Evolutionary conservation across 2,797 vertebrate species (phyloP), one percentile per base, ranked within the genome.

Genomic region (Amniataba percoides): DNA sequence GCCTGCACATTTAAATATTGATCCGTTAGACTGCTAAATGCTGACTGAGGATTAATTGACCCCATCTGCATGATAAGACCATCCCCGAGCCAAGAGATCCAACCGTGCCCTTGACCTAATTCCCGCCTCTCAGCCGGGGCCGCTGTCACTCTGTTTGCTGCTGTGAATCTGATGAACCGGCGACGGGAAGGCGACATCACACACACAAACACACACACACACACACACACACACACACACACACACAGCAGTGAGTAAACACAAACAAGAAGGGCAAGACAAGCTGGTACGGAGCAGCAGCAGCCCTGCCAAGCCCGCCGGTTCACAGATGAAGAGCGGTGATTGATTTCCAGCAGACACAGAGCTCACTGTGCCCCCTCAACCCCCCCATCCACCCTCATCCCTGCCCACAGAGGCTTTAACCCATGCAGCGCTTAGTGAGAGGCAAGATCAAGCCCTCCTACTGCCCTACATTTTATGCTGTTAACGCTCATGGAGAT

Each of bases 331-430:
- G 88, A 93, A 91, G 89, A 92, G 82, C 55, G 15, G 73, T 86
- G 92, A 94, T 94, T 93, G 92, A 94, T 93, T 89, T 93, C 84
- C 80, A 89, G 84, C 80, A 88, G 83, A 92, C 91, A 92, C 88
- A 85, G 84, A 86, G 86, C 88, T 84, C 88, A 87, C 88, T 90
- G 91, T 89, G 59, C 55, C 84, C 45, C 66, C 78, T 66, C 77
- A 59, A 64, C 52, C 75, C 69, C 74, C 64, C 34, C 27, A 31
- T n/a, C 78, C 77, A 58, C 63, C 81, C 57, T 40, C 77, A 87
- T 51, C 68, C 66, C 64, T 31, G 61, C 71, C 60, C 70, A 68
- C 80, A 81, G 80, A 82, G 82, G 87, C 83, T 90, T 93, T 89
- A 92, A 92, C 90, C 87, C 88, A 43, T 90, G 82, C 81, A 77